phyloP scores from a whole-genome alignment of 1,140 invertebrate species.

The Panagrolaimus sp. region DNA sequence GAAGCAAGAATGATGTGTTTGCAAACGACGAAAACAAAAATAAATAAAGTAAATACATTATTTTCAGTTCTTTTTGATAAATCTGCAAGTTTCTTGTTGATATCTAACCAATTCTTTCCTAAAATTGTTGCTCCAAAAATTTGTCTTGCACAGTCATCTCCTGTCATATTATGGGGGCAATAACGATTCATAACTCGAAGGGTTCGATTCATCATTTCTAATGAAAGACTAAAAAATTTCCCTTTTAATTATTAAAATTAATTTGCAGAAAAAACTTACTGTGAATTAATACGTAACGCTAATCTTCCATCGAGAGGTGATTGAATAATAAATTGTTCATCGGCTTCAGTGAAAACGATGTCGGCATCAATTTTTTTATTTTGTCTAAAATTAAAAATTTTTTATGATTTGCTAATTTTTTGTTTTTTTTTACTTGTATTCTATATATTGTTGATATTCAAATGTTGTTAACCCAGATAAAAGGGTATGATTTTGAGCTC shows the following conservation, averaged over 20 bases:
- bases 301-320: slow-evolving; percentile 5
- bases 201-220: slow-evolving; percentile 22
- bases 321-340: slow-evolving; percentile 17
- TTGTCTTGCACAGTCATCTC: slow-evolving; percentile 8
- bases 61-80: background rate
- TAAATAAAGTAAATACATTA: background rate
- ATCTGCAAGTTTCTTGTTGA: slow-evolving; percentile 11
- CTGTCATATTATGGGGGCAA: background rate
- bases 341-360: slow-evolving; percentile 14
- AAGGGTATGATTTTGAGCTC: background rate
- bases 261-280: background rate
- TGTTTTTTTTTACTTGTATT: background rate
- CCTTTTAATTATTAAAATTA: background rate
- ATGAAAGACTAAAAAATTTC: background rate
- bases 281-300: background rate
- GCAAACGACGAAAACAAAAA: background rate
- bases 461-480: background rate
- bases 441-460: slow-evolving; percentile 12
- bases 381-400: slow-evolving; percentile 8
- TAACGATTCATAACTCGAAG: background rate
- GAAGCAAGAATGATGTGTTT: background rate
- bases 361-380: slow-evolving; percentile 22
- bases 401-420: background rate
- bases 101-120: slow-evolving; percentile 18
- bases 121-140: slow-evolving; percentile 12